Base-by-base conservation (phyloP, 2,113 vertebrate genomes). In the Cephalopterus ornatus region DNA sequence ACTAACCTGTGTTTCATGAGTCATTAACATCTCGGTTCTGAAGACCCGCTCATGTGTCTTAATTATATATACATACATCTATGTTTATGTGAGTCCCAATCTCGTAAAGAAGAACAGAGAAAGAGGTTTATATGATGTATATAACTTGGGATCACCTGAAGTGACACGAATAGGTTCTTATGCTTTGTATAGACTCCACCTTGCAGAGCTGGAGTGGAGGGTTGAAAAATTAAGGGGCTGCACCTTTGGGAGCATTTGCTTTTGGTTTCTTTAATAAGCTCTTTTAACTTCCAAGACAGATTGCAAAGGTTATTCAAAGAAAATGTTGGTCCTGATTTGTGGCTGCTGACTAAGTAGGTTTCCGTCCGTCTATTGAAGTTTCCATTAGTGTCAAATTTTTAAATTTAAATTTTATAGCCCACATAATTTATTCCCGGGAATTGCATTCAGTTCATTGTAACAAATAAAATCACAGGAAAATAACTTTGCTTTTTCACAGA, bases 381-480 rank as follows among this genome's bases (percentile, higher is more conserved):
- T 93, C 88, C 90, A 94, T 93, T 95, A 92, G 63, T 85, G 87
- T 88, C 79, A 93, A 81, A 80, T 93, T 95, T 96, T 95, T 62
- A 80, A 85, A 88, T 88, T 89, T 89, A 76, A 85, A 76, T 96
- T 93, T 96, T 85, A 83, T 74, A 52, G 76, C 88, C 35, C 26
- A 59, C 42, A 30, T 93, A 89, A 89, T 93, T 89, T 89, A 19
- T 52, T 78, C 21, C 59, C 61, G 52, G 77, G 65, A 88, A 80
- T 77, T 81, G 39, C 72, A 77, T 79, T 56, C 9, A 6, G 35
- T 59, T 83, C 90, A 32, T 84, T 94, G 75, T 85, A 86, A 96
- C 90, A 96, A 96, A 96, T 95, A 95, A 93, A 96, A 92, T 94
- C 52, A 24, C 55, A 74, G 78, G 84, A 47, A 96, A 96, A 88